Evolutionary conservation across 2,888 invertebrate species (phyloP).

Genomic region (Conops quadrifasciatus): DNA sequence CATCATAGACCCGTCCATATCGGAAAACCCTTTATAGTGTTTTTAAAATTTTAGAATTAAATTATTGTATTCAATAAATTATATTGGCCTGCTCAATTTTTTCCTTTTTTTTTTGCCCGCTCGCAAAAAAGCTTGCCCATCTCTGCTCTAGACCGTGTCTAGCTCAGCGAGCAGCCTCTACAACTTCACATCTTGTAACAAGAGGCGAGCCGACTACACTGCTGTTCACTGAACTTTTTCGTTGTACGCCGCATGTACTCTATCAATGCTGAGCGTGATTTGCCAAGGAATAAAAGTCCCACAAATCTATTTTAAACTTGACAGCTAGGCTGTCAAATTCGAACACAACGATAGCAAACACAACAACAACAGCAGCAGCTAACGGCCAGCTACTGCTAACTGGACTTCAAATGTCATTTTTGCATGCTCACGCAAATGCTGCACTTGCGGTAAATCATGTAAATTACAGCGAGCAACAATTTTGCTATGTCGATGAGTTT

Average conservation of each 20-base stretch:
- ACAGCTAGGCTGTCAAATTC: conserved; percentile 49
- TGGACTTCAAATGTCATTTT: conserved; percentile 41
- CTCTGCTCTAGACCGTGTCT: too few species aligned
- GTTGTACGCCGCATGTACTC: not conserved
- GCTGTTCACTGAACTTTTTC: conserved; percentile 25
- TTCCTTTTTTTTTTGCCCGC: too few species aligned
- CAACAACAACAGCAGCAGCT: not conserved
- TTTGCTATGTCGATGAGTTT: too few species aligned
- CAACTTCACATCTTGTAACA: too few species aligned
- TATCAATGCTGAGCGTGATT: conserved; percentile 27
- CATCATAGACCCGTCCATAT: not conserved
- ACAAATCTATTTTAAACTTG: conserved; percentile 60
- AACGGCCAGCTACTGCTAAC: not conserved
- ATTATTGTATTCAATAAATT: too few species aligned
- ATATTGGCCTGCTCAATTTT: too few species aligned
- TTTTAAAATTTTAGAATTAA: too few species aligned
- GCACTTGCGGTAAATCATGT: conserved; percentile 59
- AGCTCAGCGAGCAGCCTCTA: too few species aligned
- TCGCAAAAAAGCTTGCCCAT: too few species aligned
- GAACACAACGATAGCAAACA: conserved; percentile 13
- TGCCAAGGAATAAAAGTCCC: conserved; percentile 43
- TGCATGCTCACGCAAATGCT: conserved; percentile 61
- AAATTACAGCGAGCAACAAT: conserved; percentile 50
- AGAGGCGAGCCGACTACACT: not conserved
- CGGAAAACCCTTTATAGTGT: too few species aligned